Percentiles rank a stretch among this genome's conserved stretches.
These are phyloP conservation scores for Disparrhopalites patrizii DNA, from an alignment of 2,888 invertebrate genomes.

Conservation along the genomic window DNA sequence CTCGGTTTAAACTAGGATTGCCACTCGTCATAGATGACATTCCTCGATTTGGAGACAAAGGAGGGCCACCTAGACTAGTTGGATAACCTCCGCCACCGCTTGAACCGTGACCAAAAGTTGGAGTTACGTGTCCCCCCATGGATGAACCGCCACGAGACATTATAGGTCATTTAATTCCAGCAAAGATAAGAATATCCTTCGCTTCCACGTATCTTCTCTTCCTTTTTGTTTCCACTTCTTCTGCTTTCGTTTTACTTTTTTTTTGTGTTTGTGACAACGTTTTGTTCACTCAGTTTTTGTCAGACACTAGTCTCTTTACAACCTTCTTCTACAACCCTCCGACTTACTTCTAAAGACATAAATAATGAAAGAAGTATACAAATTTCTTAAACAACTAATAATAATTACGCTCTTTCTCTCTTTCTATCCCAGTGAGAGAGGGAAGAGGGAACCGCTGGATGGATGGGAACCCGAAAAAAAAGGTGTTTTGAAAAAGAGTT, in stretches of 20 bases:
- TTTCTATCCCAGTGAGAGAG: no score
- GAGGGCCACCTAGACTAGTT: constrained; percentile 39
- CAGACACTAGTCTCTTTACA: background rate
- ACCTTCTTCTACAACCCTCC: no score
- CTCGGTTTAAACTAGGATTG: constrained; percentile 32
- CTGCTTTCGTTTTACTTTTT: background rate
- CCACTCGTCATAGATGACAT: constrained; percentile 38
- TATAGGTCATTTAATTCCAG: constrained; percentile 1
- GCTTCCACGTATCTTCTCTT: no score
- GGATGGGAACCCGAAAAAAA: no score
- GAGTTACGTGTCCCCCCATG: constrained; percentile 44
- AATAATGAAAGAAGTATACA: no score
- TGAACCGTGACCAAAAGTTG: constrained; percentile 41
- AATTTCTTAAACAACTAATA: no score
- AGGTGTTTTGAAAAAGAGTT: no score
- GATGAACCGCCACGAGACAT: constrained; percentile 34
- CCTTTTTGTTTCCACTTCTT: background rate
- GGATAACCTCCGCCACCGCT: constrained; percentile 32
- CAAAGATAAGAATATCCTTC: no score
- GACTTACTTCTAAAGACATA: no score
- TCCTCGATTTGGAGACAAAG: constrained; percentile 45
- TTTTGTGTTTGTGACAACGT: background rate
- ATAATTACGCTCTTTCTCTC: no score
- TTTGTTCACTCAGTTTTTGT: background rate
- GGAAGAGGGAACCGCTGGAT: no score